Conservation (phyloP, 2,113 vertebrate genomes). For the Spilogale gracilis region DNA sequence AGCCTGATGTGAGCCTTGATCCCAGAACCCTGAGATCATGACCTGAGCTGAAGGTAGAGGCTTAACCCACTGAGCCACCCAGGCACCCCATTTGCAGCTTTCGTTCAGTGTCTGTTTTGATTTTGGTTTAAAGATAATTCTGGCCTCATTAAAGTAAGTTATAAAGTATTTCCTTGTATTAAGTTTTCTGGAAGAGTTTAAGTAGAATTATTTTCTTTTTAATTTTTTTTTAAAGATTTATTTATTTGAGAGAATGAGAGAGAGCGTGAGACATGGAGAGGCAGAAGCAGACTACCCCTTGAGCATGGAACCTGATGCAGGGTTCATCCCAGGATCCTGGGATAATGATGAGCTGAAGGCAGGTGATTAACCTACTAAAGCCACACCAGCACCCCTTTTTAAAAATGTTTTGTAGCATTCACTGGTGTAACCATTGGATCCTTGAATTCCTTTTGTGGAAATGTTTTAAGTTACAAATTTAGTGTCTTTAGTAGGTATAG, state of each 20-base stretch:
- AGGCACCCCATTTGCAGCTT: neutral
- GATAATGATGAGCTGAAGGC: too few species aligned
- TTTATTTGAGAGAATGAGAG: too few species aligned
- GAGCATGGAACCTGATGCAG: too few species aligned
- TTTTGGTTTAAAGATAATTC: neutral
- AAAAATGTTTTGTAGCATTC: constrained; percentile 3
- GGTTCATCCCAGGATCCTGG: too few species aligned
- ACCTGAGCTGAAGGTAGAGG: too few species aligned
- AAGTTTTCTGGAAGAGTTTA: neutral
- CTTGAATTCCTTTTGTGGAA: constrained; percentile 12
- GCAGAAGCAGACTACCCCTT: too few species aligned
- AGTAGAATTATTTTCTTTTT: neutral
- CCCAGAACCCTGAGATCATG: too few species aligned
- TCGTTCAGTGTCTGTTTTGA: neutral
- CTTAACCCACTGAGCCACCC: too few species aligned
- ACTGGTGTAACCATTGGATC: neutral
- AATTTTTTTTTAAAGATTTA: too few species aligned
- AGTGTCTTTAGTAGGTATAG: neutral
- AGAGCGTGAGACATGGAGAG: too few species aligned
- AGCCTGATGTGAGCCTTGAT: too few species aligned
- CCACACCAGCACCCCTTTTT: neutral
- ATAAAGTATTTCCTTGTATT: neutral
- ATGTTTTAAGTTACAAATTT: neutral
- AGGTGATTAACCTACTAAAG: too few species aligned
- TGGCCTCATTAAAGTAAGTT: neutral